Percentiles rank a stretch among this genome's conserved stretches.
Evolutionary conservation across 2,888 invertebrate species (phyloP).

Genomic region (Disparrhopalites patrizii): DNA sequence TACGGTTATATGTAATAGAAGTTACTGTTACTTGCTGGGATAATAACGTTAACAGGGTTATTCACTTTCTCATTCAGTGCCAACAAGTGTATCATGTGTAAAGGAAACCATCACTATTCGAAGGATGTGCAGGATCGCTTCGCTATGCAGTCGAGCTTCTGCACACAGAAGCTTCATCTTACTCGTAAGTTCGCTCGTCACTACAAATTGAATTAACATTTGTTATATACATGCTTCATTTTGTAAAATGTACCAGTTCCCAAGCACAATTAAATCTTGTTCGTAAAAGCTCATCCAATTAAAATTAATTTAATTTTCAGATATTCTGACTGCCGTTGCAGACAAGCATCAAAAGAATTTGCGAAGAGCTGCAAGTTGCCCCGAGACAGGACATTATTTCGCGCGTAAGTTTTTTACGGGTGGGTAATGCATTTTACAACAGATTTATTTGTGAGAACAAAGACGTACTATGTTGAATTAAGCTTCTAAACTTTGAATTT

Average conservation of each 20-base stretch:
- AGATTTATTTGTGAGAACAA: too few relatives aligned
- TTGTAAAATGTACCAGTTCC: neutral
- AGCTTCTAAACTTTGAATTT: too few relatives aligned
- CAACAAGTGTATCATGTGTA: conserved; percentile 15
- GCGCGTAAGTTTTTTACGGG: neutral
- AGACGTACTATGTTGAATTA: too few relatives aligned
- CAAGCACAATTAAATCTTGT: too few relatives aligned
- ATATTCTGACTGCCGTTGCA: neutral
- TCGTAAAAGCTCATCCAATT: too few relatives aligned
- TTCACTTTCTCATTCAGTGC: too few relatives aligned
- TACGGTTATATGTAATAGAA: too few relatives aligned
- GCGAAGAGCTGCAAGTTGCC: neutral
- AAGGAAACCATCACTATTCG: conserved; percentile 18
- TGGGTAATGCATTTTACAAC: neutral
- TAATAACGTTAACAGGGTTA: too few relatives aligned
- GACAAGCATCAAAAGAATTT: neutral
- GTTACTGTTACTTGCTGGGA: too few relatives aligned
- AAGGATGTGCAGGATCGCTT: conserved; percentile 9
- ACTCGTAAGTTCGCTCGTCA: conserved; percentile 1
- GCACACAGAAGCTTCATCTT: conserved; percentile 18
- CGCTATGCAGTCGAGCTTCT: neutral
- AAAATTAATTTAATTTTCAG: too few relatives aligned
- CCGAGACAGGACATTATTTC: conserved; percentile 1
- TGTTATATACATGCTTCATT: neutral
- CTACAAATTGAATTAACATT: too few relatives aligned